phyloP scores from a whole-genome alignment of 2,797 vertebrate species.

The Thaleichthys pacificus region DNA sequence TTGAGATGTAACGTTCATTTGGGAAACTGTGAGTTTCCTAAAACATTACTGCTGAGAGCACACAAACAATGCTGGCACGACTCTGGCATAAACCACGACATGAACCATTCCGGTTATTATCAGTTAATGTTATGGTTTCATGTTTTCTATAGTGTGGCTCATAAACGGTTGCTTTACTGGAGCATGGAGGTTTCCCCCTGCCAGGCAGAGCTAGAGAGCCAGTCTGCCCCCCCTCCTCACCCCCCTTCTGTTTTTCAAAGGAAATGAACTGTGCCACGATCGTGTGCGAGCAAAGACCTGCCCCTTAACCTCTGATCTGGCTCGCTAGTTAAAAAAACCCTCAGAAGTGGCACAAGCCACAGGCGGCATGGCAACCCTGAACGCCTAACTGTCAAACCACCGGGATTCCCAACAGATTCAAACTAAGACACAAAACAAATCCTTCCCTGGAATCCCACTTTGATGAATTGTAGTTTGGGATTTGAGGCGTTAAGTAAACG shows the following conservation, averaged over 20 bases:
- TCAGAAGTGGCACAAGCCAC: too few relatives aligned
- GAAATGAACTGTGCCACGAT: not conserved
- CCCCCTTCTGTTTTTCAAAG: not conserved
- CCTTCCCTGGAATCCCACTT: too few relatives aligned
- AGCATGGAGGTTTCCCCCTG: not conserved
- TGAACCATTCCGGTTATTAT: not conserved
- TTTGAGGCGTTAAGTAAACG: not conserved
- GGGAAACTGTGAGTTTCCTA: too few relatives aligned
- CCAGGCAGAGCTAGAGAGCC: not conserved
- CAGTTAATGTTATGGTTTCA: not conserved
- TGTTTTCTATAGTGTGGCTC: not conserved
- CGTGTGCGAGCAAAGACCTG: slow-evolving; percentile 25
- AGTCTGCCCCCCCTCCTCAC: not conserved
- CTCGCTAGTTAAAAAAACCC: slow-evolving; percentile 17
- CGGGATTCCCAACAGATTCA: too few relatives aligned
- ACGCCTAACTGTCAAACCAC: too few relatives aligned
- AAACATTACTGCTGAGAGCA: not conserved
- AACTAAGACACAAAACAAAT: too few relatives aligned
- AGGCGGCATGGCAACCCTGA: too few relatives aligned
- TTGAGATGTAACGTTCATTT: too few relatives aligned
- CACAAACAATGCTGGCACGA: not conserved
- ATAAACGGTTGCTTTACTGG: not conserved
- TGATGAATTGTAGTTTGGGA: not conserved
- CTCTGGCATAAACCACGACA: not conserved
- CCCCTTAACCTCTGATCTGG: slow-evolving; percentile 42